Evolutionary conservation across 1,140 invertebrate genomes (phyloP).

Genomic region (Lethrus apterus): DNA sequence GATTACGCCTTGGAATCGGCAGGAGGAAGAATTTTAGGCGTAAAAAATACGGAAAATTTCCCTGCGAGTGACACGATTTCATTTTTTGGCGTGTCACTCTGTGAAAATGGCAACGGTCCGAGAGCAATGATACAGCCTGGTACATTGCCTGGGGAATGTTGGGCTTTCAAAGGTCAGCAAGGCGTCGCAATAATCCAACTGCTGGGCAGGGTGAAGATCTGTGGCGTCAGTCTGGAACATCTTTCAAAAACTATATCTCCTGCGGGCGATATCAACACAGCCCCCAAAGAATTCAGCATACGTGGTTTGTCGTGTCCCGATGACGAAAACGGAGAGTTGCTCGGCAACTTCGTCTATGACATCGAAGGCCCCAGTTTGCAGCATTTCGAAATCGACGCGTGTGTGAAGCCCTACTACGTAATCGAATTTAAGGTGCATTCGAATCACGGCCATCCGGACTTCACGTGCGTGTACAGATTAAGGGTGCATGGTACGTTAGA

Average conservation of each 20-base stretch:
- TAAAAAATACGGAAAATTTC: constrained; percentile 68
- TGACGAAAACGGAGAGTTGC: constrained; percentile 48
- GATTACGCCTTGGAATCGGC: constrained; percentile 61
- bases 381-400: constrained; percentile 53
- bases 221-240: constrained; percentile 72
- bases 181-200: constrained; percentile 63
- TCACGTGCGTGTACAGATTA: constrained; percentile 49
- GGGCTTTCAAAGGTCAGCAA: constrained; percentile 74
- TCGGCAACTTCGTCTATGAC: constrained; percentile 62
- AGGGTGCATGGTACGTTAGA: too few species aligned
- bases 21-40: too few species aligned
- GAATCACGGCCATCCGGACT: constrained; percentile 47
- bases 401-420: constrained; percentile 37
- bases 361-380: constrained; percentile 60
- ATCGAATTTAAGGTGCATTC: constrained; percentile 46
- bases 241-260: constrained; percentile 61
- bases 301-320: constrained; percentile 54
- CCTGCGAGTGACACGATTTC: constrained; percentile 27
- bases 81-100: constrained; percentile 11
- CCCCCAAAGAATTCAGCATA: constrained; percentile 59
- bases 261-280: constrained; percentile 53
- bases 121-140: constrained; percentile 36
- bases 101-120: constrained; percentile 7
- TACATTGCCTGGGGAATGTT: constrained; percentile 72
- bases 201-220: constrained; percentile 54